A percentile compares a stretch with the other conserved stretches of the same genome.
phyloP scores from a whole-genome alignment of 2,797 vertebrate genomes.

The Danionella dracula region DNA sequence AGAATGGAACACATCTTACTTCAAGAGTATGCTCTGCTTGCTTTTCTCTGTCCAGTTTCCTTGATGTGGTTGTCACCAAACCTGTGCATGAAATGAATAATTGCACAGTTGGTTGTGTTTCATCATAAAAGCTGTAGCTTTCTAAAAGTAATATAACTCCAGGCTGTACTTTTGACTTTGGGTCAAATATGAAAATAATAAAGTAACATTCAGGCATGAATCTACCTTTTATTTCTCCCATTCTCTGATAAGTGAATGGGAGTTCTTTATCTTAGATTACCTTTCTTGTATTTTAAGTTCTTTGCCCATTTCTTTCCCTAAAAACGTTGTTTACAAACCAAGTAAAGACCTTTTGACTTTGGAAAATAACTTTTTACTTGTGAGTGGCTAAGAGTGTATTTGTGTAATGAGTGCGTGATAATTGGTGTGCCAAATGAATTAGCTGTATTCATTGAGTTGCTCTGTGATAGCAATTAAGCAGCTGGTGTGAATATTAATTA shows the following conservation, averaged over 20 bases:
- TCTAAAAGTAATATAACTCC: too few relatives aligned
- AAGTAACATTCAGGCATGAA: neutral
- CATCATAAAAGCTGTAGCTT: neutral
- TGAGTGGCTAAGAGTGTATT: neutral
- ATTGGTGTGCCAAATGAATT: slow-evolving; percentile 28
- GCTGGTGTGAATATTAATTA: slow-evolving; percentile 23
- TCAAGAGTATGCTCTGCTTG: slow-evolving; percentile 77
- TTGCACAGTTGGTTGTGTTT: neutral
- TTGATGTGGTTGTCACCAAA: slow-evolving; percentile 76
- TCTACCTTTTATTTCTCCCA: neutral
- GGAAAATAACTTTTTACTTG: slow-evolving; percentile 4
- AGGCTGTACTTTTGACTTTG: too few relatives aligned
- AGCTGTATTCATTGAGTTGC: slow-evolving; percentile 19
- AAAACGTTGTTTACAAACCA: neutral
- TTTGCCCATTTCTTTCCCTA: neutral
- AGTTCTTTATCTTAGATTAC: neutral
- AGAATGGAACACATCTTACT: slow-evolving; percentile 53
- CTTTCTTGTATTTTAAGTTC: neutral
- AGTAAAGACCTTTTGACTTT: neutral
- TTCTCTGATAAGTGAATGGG: neutral
- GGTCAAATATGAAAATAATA: too few relatives aligned
- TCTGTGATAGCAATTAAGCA: slow-evolving; percentile 20
- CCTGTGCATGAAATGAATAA: slow-evolving; percentile 52
- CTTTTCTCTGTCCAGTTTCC: slow-evolving; percentile 78
- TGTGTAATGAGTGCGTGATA: too few relatives aligned